These are phyloP conservation scores for Ploceus nigricollis DNA, from an alignment of 2,113 vertebrate genomes.

Conservation along the genomic window DNA sequence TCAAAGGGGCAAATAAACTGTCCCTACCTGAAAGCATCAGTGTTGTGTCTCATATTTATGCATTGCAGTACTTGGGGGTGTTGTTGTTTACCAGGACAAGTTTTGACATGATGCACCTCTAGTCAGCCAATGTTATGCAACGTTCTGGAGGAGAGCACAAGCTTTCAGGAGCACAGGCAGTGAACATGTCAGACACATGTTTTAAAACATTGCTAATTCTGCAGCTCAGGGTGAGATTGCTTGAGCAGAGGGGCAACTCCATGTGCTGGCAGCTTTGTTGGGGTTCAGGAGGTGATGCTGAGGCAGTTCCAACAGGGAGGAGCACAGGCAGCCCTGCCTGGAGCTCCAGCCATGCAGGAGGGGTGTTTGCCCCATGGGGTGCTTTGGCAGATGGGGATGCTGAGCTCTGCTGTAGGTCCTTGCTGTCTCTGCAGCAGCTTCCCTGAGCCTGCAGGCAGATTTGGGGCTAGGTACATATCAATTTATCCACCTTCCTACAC, in stretches of 20 bases:
- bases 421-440: background rate
- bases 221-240: background rate
- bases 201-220: background rate
- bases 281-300: background rate
- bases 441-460: background rate
- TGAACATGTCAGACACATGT: background rate
- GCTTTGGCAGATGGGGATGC: background rate
- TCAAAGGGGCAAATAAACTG: constrained; percentile 72
- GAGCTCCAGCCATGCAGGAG: background rate
- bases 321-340: background rate
- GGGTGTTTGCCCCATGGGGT: background rate
- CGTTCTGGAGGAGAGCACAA: background rate
- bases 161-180: background rate
- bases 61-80: background rate
- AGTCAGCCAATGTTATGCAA: accelerated
- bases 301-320: background rate
- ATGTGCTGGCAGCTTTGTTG: background rate
- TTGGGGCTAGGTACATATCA: background rate
- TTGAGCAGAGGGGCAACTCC: background rate
- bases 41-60: background rate
- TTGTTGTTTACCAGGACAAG: background rate
- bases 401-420: background rate
- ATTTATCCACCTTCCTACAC: background rate
- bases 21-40: background rate
- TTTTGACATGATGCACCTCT: background rate